Conservation (phyloP, 1,140 invertebrate genomes). For the Achroia grisella region DNA sequence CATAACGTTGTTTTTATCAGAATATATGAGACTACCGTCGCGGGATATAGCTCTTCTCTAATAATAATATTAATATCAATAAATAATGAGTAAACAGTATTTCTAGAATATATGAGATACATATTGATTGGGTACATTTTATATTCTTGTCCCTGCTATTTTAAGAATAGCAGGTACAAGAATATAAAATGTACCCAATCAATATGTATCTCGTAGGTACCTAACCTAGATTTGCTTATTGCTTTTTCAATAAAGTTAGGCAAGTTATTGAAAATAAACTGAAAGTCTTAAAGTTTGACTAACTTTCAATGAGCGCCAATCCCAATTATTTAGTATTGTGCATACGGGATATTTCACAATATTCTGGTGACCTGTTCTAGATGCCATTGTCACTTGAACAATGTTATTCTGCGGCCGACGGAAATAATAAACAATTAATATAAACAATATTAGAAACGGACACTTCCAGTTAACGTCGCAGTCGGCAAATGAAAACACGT, state of each 20-base stretch:
- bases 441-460: constrained; percentile 37
- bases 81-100: no score
- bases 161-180: no score
- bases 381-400: constrained; percentile 48
- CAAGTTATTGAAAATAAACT: not conserved
- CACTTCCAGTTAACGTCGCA: constrained; percentile 32
- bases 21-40: no score
- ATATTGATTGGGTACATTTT: no score
- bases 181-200: no score
- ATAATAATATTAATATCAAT: no score
- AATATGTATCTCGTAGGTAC: no score
- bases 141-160: no score
- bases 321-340: constrained; percentile 16
- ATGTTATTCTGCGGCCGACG: constrained; percentile 22
- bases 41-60: no score
- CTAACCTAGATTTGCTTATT: not conserved
- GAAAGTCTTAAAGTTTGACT: constrained; percentile 4
- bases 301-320: constrained; percentile 1
- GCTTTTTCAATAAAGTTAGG: not conserved
- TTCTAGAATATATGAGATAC: no score
- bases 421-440: constrained; percentile 47
- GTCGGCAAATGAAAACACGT: constrained; percentile 18
- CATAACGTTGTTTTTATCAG: no score
- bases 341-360: constrained; percentile 47
- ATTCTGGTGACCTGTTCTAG: constrained; percentile 13